Evolutionary conservation across 2,113 vertebrate species (phyloP), one percentile per base, ranked within the genome.

Genomic region (Cichladusa arquata): DNA sequence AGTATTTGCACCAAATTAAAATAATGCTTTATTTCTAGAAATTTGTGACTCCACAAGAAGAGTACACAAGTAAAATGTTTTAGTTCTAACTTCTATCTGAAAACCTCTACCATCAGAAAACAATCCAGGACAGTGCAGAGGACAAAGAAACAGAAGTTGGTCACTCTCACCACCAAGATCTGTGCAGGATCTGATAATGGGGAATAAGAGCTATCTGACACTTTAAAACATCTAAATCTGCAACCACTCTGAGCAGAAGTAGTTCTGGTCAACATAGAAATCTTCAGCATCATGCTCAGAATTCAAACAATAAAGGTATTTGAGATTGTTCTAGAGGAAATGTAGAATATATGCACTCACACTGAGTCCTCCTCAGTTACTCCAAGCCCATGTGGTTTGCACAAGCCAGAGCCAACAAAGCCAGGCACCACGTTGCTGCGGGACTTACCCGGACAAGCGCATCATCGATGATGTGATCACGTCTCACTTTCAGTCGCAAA

Each of bases 401-500:
- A 31, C 14, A 1, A 20, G 45, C 7, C 19, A 76, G 42, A 64
- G 29, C 18, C 48, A 64, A 54, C 40, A 74, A 61, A n/a, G 7
- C 28, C 5, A 19, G 15, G 36, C 8, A 44, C 72, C 17, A 20
- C 0, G 4, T 0, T 17, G 51, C 50, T 33, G 58, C 2, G 9
- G 19, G 36, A 99, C 99, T 99, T 98, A 99, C 99, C 98, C 99
- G 98, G 78, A 99, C 98, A 7, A 99, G 98, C 1, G 99, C 99
- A 54, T 99, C 99, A 34, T 99, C 99, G 38, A 99, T 99, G 97
- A 99, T 98, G 98, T 99, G 99, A 95, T 99, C 99, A 83, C 99
- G 98, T 72, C 99, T 98, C 67, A 99, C 99, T 98, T 99, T 99
- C 65, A 99, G 98, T 54, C 99, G 98, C 84, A 99, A 98, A 69